A percentile compares a stretch with the other conserved stretches of the same genome.
These are phyloP conservation scores for Carcina quercana DNA, from an alignment of 2,888 invertebrate species.

Conservation along the genomic window DNA sequence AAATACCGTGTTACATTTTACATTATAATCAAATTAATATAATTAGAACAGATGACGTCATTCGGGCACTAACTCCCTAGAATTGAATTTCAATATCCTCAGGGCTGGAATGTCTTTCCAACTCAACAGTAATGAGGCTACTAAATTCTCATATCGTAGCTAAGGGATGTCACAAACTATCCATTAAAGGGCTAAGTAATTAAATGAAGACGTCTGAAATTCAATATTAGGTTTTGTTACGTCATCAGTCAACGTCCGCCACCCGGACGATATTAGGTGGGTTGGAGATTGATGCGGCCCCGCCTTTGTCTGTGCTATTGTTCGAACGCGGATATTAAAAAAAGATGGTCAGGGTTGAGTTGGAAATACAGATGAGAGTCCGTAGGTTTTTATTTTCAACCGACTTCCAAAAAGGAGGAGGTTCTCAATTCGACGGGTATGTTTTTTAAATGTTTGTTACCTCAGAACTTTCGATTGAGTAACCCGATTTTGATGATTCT, in stretches of 20 bases:
- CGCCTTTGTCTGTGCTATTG: slow-evolving; percentile 23
- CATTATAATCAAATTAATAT: too few species aligned
- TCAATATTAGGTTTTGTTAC: slow-evolving; percentile 19
- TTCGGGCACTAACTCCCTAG: too few species aligned
- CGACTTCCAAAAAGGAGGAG: neutral
- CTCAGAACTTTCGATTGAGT: too few species aligned
- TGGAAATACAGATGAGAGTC: neutral
- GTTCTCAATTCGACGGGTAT: neutral
- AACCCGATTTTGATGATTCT: too few species aligned
- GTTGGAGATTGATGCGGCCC: slow-evolving; percentile 20
- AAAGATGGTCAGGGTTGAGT: slow-evolving; percentile 7
- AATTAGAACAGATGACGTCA: too few species aligned
- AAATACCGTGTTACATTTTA: too few species aligned
- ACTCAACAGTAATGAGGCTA: neutral
- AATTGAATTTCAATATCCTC: too few species aligned
- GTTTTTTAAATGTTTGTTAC: neutral
- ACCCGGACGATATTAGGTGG: slow-evolving; percentile 20
- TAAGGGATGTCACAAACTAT: slow-evolving; percentile 1
- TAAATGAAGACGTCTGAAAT: slow-evolving; percentile 23
- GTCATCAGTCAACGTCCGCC: slow-evolving; percentile 25
- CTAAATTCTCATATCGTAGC: too few species aligned
- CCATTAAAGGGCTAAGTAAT: slow-evolving; percentile 13
- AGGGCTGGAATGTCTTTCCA: too few species aligned
- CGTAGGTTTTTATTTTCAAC: neutral
- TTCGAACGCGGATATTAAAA: slow-evolving; percentile 21